Evolutionary conservation across 1,140 invertebrate species (phyloP), one percentile per base, ranked within the genome.

Genomic region (Ruditapes philippinarum): DNA sequence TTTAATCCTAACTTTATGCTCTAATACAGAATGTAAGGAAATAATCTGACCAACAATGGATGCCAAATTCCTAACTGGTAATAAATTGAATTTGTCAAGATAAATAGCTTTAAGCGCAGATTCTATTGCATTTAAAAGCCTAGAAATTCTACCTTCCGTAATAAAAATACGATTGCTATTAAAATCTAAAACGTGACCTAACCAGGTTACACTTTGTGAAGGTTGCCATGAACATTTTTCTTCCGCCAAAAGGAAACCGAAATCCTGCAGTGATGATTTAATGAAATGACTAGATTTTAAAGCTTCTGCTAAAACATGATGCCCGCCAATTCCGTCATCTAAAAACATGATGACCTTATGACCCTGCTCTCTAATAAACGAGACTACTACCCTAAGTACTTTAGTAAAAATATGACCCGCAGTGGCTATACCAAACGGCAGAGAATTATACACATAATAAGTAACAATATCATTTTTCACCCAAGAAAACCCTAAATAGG

Each of bases 211-310:
- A 7, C 31, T 40, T 60, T 79, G n/a, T 9, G 51, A 28, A 36
- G 82, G 82, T 17, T 33, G 0, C 88, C 73, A 84, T 22, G 68
- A 54, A 38, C 73, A 78, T 65, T 89, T 89, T 36, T 85, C 76
- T 90, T 60, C 22, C 19, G 76, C 45, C 31, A 90, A 22, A 19
- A 85, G n/a, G 60, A 62, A 86, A 85, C n/a, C 42, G 60, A 17
- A 89, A 57, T 7, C 45, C 74, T 80, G 3, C 14, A 31, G 3
- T 33, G 3, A 12, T 36, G 17, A 22, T 7, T 60, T 9, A 5
- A 9, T 60, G 22, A 51, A 51, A 51, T n/a, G n/a, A n/a, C n/a
- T n/a, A n/a, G n/a, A n/a, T n/a, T n/a, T n/a, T n/a, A n/a, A n/a
- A 22, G 45, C 51, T 40, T 49, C 38, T 31, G 60, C 54, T 0